Percentiles rank a stretch among this genome's conserved stretches.
Conservation (phyloP, 2,888 invertebrate species). For the Lycocerus yunnanus region DNA sequence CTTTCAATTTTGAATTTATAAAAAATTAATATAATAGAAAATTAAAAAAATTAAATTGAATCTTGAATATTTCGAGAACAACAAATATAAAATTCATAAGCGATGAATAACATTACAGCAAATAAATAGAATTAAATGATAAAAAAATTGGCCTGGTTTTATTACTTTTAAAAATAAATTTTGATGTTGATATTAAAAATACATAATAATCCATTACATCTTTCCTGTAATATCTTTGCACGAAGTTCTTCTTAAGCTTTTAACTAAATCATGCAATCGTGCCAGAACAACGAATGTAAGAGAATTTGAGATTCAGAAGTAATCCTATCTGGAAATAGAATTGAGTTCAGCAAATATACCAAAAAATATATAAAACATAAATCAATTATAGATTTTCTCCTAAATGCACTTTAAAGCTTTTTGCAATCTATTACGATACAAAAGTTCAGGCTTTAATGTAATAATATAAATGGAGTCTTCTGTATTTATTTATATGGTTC, state of each 20-base stretch:
- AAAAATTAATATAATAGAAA: no score
- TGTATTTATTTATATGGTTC: neutral
- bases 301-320: neutral
- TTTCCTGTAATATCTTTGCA: neutral
- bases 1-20: no score
- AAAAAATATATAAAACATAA: neutral
- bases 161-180: neutral
- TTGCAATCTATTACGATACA: neutral
- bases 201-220: neutral
- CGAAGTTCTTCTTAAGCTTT: neutral
- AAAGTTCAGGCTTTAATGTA: neutral
- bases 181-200: neutral
- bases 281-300: neutral
- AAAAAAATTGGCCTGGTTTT: neutral
- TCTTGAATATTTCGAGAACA: no score
- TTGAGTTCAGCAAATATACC: neutral
- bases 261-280: slow-evolving; percentile 3
- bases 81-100: neutral
- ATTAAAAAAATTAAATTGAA: no score
- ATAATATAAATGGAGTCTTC: neutral
- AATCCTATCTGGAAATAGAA: neutral
- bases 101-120: neutral
- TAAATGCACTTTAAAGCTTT: neutral
- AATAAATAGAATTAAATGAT: neutral
- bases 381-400: slow-evolving; percentile 1